These are phyloP conservation scores for Caenorhabditis zanzibari DNA, from an alignment of 2,888 invertebrate species.

Conservation along the genomic window DNA sequence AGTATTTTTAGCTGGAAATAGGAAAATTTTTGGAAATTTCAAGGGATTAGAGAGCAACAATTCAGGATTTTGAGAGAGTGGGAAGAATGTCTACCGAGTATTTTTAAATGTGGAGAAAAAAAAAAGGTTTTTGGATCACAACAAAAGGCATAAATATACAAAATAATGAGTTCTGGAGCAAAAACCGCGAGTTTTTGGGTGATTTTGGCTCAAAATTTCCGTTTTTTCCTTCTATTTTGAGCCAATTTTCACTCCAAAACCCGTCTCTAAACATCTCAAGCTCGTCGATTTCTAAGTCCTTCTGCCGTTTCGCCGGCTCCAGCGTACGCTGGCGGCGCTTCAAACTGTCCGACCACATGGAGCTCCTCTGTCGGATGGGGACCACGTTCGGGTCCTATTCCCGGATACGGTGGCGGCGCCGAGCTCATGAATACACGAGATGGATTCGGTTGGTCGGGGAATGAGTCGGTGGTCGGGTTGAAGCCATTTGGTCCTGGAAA, in stretches of 20 bases:
- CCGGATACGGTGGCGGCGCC: slow-evolving; percentile 79
- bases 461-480: slow-evolving; percentile 71
- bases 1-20: not conserved
- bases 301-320: slow-evolving; percentile 50
- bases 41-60: too few relatives aligned
- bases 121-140: slow-evolving; percentile 2
- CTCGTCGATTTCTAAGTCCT: slow-evolving; percentile 63
- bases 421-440: slow-evolving; percentile 77
- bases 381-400: slow-evolving; percentile 76
- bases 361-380: slow-evolving; percentile 77
- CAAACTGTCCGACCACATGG: slow-evolving; percentile 68
- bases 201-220: not conserved
- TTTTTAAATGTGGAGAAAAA: not conserved
- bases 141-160: slow-evolving; percentile 2
- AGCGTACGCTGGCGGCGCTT: slow-evolving; percentile 67
- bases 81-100: not conserved
- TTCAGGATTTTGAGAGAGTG: not conserved
- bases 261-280: too few relatives aligned
- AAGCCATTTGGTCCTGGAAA: slow-evolving; percentile 61
- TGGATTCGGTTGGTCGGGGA: slow-evolving; percentile 77
- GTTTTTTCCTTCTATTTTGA: not conserved
- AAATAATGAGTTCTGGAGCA: not conserved
- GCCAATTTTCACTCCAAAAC: not conserved
- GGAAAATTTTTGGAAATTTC: not conserved
- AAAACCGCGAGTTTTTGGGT: not conserved